These are phyloP conservation scores for Actinopyga echinites DNA, from an alignment of 53 echinoderm and acorn worm genomes.

Conservation along the genomic window DNA sequence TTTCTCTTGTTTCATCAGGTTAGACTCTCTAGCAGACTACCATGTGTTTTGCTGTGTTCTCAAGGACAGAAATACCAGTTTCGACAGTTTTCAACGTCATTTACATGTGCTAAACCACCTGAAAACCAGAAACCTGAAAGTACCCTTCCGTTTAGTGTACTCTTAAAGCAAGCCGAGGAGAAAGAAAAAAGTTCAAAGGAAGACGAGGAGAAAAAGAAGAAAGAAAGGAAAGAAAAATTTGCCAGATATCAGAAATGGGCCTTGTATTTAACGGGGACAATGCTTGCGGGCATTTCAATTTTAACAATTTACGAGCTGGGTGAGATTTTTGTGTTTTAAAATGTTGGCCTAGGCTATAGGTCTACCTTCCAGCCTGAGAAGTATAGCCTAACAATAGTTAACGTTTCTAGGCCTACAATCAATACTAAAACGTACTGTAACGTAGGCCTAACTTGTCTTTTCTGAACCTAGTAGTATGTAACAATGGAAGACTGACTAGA, in stretches of 20 bases:
- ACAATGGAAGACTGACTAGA: too few relatives aligned
- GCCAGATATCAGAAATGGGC: conserved; percentile 85
- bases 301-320: conserved; percentile 84
- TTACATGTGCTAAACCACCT: neutral
- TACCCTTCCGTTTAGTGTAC: conserved; percentile 66
- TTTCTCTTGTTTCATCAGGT: conserved; percentile 15
- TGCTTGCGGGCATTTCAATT: conserved; percentile 69
- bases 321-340: conserved; percentile 44
- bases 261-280: conserved; percentile 68
- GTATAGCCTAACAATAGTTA: too few relatives aligned
- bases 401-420: too few relatives aligned
- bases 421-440: too few relatives aligned
- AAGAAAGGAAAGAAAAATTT: conserved; percentile 70
- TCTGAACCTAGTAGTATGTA: too few relatives aligned
- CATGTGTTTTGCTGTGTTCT: neutral
- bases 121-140: conserved; percentile 20
- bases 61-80: neutral
- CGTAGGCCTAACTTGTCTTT: too few relatives aligned
- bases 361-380: too few relatives aligned
- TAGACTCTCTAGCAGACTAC: neutral
- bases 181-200: conserved; percentile 63
- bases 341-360: too few relatives aligned
- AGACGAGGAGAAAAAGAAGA: conserved; percentile 74
- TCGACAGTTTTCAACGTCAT: neutral
- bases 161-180: conserved; percentile 80